These are phyloP conservation scores for Sarcophaga subvicina DNA, from an alignment of 2,888 invertebrate genomes.

Conservation along the genomic window DNA sequence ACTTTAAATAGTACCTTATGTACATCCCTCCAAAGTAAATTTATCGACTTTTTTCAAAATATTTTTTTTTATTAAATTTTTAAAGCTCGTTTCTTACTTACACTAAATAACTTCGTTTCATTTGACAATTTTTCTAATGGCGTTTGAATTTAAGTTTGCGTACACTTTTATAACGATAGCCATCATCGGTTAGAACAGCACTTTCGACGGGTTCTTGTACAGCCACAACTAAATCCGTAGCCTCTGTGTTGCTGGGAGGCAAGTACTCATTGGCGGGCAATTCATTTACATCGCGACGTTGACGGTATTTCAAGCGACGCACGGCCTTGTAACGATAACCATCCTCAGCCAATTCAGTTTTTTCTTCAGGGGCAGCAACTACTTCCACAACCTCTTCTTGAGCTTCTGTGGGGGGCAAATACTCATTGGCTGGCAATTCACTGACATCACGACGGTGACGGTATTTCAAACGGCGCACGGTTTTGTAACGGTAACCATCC, in stretches of 20 bases:
- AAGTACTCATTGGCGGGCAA: conserved; percentile 73
- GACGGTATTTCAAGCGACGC: conserved; percentile 65
- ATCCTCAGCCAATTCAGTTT: conserved; percentile 61
- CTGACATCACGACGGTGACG: conserved; percentile 73
- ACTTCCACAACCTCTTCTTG: conserved; percentile 67
- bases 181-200: conserved; percentile 72
- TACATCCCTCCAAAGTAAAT: too few relatives aligned
- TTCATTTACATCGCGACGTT: conserved; percentile 74
- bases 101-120: not conserved
- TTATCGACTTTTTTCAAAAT: not conserved
- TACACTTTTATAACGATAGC: conserved; percentile 75
- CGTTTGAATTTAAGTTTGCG: conserved; percentile 72
- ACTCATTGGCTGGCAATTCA: conserved; percentile 69
- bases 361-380: conserved; percentile 58
- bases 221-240: conserved; percentile 55
- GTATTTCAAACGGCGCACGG: conserved; percentile 51
- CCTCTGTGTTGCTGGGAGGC: conserved; percentile 71
- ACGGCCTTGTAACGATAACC: conserved; percentile 72
- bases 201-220: conserved; percentile 45
- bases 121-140: conserved; percentile 59
- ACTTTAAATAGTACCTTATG: too few relatives aligned
- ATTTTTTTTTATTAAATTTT: not conserved
- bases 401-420: conserved; percentile 60
- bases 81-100: conserved; percentile 5
- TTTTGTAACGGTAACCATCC: conserved; percentile 61